Evolutionary conservation across 2,888 invertebrate genomes (phyloP).

Genomic region (Palloptera scutellata): DNA sequence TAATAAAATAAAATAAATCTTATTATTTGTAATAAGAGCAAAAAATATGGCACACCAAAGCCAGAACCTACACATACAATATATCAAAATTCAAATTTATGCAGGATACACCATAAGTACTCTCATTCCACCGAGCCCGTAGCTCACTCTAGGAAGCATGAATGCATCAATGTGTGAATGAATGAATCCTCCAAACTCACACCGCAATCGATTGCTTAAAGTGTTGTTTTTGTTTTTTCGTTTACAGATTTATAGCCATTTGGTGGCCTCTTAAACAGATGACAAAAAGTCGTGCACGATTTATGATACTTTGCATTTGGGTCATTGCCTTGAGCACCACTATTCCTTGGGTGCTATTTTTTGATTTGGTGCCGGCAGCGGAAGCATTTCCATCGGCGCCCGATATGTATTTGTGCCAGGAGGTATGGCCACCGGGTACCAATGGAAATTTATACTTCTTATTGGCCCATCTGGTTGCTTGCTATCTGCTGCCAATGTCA

Average conservation of each 20-base stretch:
- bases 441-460: slow-evolving; percentile 87
- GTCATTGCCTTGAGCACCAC: slow-evolving; percentile 84
- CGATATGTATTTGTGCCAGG: slow-evolving; percentile 78
- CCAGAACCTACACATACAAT: too few relatives aligned
- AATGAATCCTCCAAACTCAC: too few relatives aligned
- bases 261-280: slow-evolving; percentile 95
- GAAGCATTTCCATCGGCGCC: slow-evolving; percentile 72
- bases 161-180: too few relatives aligned
- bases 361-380: slow-evolving; percentile 71
- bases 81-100: too few relatives aligned
- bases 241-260: slow-evolving; percentile 91
- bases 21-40: too few relatives aligned
- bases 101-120: too few relatives aligned
- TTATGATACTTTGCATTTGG: slow-evolving; percentile 92
- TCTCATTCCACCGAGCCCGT: too few relatives aligned
- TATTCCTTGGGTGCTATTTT: slow-evolving; percentile 90
- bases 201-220: too few relatives aligned
- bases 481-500: slow-evolving; percentile 90
- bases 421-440: slow-evolving; percentile 85
- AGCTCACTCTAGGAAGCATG: too few relatives aligned
- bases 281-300: slow-evolving; percentile 84
- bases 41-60: too few relatives aligned
- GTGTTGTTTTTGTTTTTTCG: slow-evolving; percentile 10
- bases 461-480: slow-evolving; percentile 85
- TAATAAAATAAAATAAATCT: too few relatives aligned